These are phyloP conservation scores for Pachypanchax playfairii DNA, from an alignment of 2,113 vertebrate species.

Conservation along the genomic window DNA sequence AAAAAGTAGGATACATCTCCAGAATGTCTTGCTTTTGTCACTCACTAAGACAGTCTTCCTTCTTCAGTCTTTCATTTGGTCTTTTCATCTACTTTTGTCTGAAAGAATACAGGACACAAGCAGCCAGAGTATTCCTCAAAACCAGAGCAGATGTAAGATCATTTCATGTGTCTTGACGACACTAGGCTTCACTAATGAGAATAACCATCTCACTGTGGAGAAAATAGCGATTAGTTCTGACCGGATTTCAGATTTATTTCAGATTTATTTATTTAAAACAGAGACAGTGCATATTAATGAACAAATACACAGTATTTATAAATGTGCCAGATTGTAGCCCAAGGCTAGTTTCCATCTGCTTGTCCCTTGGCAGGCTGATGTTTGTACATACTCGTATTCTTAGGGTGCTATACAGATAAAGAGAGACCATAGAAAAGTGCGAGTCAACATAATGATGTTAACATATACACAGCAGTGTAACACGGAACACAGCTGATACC, in stretches of 20 bases:
- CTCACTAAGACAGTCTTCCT: conserved; percentile 17
- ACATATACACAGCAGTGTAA: too few species aligned
- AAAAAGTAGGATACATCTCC: conserved; percentile 21
- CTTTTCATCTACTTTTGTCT: conserved; percentile 1
- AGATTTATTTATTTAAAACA: too few species aligned
- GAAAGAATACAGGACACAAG: neutral
- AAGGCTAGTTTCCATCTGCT: too few species aligned
- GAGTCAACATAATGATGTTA: too few species aligned
- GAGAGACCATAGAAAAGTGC: too few species aligned
- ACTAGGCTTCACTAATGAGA: conserved; percentile 22
- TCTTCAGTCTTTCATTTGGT: neutral
- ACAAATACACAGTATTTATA: neutral
- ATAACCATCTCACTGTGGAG: too few species aligned
- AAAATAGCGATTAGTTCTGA: too few species aligned
- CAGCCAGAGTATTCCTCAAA: conserved; percentile 23
- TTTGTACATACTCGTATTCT: too few species aligned
- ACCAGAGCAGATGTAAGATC: neutral
- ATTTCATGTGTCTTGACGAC: neutral
- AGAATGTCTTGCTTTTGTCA: conserved; percentile 19
- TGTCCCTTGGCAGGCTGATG: neutral
- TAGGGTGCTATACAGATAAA: too few species aligned
- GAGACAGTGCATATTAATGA: neutral
- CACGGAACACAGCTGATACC: too few species aligned
- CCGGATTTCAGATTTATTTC: too few species aligned
- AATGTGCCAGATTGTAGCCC: neutral